Evolutionary conservation across 2,797 vertebrate species (phyloP), one percentile per base, ranked within the genome.

Genomic region (Chiroxiphia lanceolata): DNA sequence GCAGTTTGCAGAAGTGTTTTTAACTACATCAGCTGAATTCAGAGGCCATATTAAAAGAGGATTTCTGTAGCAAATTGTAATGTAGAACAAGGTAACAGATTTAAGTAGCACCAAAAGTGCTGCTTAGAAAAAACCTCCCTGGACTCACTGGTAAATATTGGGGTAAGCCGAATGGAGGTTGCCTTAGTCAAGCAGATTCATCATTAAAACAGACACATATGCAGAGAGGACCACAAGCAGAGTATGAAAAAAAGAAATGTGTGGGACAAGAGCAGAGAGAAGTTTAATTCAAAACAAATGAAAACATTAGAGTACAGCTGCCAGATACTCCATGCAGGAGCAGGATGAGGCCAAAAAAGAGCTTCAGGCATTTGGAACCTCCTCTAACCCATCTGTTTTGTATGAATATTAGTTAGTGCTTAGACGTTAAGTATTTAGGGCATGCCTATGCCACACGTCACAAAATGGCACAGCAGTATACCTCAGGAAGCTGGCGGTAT

Each of bases 331-430:
- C 11, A 10, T 83, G 31, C 22, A 72, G 36, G n/a, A 93, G 54
- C n/a, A 63, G 21, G 59, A 63, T 70, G 51, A 77, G 56, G 63
- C 56, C 48, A 67, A 31, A 84, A 76, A 79, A 31, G 20, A 81
- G 67, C 72, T 86, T 83, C 69, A 83, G 87, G 85, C 80, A 33
- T 78, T 86, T 88, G 88, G 70, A 91, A 74, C 48, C 63, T 76
- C 59, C 77, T 92, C 71, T 86, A 85, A 23, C 20, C 87, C 86
- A 71, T 93, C 88, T 97, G 85, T 84, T 93, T 91, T 69, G 68
- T 77, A 10, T 21, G 4, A 93, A 60, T 91, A 83, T 87, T 90
- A 93, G 53, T 71, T 87, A 77, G 21, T 87, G 67, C 67, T 94
- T 38, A 92, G 59, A 50, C 45, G 29, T 61, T 13, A 53, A 44